A percentile compares a stretch with the other conserved stretches of the same genome.
These are phyloP conservation scores for Hipposideros larvatus DNA, from an alignment of 2,797 vertebrate genomes.

Conservation along the genomic window DNA sequence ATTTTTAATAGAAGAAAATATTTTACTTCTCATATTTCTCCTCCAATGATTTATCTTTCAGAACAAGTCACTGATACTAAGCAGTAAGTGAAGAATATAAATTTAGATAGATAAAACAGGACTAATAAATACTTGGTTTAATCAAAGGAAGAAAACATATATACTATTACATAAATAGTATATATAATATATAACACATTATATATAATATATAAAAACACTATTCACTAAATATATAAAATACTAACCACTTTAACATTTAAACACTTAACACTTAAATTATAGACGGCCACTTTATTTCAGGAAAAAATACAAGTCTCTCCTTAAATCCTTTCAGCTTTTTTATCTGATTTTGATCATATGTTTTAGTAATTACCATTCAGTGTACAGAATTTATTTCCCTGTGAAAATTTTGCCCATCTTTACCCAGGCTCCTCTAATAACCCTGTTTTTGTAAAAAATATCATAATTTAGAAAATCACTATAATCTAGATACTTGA, in stretches of 20 bases:
- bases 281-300: neutral
- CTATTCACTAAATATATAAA: too few relatives aligned
- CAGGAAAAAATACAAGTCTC: neutral
- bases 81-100: neutral
- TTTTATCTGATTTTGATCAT: neutral
- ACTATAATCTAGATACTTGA: neutral
- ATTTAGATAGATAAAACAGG: neutral
- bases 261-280: neutral
- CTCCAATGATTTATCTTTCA: neutral
- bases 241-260: neutral
- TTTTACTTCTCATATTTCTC: conserved; percentile 9
- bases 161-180: too few relatives aligned
- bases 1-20: neutral
- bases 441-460: neutral
- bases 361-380: neutral
- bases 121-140: neutral
- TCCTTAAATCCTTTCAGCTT: neutral
- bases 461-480: neutral
- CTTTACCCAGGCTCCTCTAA: neutral
- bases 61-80: neutral
- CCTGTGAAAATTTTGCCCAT: neutral
- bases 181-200: too few relatives aligned
- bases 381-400: neutral
- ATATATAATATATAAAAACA: too few relatives aligned
- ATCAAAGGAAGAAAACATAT: neutral